Evolutionary conservation across 2,797 vertebrate species (phyloP).

Genomic region (Channallabes apus): DNA sequence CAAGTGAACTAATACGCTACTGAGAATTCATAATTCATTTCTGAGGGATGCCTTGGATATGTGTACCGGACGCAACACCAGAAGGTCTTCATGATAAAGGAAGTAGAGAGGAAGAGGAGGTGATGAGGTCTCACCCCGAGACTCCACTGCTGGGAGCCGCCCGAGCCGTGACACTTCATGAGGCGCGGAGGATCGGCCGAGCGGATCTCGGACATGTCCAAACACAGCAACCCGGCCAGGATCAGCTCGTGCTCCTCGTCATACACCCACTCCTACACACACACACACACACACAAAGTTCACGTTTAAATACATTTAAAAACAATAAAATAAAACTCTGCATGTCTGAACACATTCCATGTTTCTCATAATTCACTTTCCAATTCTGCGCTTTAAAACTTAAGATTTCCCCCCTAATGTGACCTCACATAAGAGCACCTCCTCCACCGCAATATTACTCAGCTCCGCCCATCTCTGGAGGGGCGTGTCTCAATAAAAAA

Average conservation of each 20-base stretch:
- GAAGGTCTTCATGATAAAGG: neutral
- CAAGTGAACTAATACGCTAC: neutral
- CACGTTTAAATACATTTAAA: neutral
- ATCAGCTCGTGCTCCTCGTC: constrained; percentile 92
- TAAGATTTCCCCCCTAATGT: too few relatives aligned
- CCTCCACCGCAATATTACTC: too few relatives aligned
- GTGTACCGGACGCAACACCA: too few relatives aligned
- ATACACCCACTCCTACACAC: constrained; percentile 84
- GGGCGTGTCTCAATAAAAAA: too few relatives aligned
- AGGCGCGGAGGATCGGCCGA: constrained; percentile 87
- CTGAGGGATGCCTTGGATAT: neutral
- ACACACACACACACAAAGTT: neutral
- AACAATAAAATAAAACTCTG: neutral
- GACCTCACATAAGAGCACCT: too few relatives aligned
- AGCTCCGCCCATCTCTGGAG: too few relatives aligned
- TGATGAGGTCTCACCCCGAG: constrained; percentile 79
- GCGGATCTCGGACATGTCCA: constrained; percentile 90
- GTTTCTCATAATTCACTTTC: neutral
- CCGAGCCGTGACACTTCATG: constrained; percentile 97
- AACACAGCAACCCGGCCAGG: constrained; percentile 86
- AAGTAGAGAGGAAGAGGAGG: neutral
- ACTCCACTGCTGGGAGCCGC: constrained; percentile 94
- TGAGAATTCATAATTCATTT: neutral
- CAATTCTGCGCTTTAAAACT: neutral
- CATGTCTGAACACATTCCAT: neutral